These are phyloP conservation scores for Cylindroiulus punctatus DNA, from an alignment of 2,888 invertebrate species.

Conservation along the genomic window DNA sequence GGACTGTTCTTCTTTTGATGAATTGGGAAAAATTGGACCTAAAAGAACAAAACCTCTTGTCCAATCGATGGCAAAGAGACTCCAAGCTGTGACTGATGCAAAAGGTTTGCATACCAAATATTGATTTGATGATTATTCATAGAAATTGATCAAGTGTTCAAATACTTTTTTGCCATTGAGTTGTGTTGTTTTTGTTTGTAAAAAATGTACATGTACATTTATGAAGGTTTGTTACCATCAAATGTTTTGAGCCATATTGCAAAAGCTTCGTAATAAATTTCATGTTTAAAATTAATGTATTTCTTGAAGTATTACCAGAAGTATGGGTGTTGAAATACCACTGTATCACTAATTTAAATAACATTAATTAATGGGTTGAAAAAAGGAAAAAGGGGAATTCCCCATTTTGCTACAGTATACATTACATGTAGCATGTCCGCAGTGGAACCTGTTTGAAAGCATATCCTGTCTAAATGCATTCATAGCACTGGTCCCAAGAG, in stretches of 20 bases:
- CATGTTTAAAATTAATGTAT: constrained; percentile 46
- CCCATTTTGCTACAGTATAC: no score
- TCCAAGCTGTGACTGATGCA: neutral
- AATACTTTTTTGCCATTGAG: neutral
- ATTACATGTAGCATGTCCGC: no score
- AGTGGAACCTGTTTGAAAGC: no score
- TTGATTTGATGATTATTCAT: neutral
- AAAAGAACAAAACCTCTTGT: constrained; percentile 4
- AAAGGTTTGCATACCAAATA: neutral
- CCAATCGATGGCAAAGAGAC: constrained; percentile 35
- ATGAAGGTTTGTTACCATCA: constrained; percentile 44
- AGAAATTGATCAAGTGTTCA: neutral
- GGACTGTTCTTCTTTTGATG: neutral
- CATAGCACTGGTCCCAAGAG: no score
- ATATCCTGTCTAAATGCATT: no score
- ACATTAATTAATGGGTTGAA: no score
- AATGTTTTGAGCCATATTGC: neutral
- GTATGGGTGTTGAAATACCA: neutral
- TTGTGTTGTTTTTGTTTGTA: neutral
- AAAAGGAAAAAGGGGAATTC: no score
- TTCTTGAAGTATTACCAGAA: constrained; percentile 36
- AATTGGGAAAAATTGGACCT: neutral
- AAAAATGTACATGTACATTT: neutral
- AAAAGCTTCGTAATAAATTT: constrained; percentile 48
- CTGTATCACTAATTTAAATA: no score